A percentile compares a stretch with the other conserved stretches of the same genome.
phyloP scores from a whole-genome alignment of 2,797 vertebrate genomes.

The Babyrousa celebensis region DNA sequence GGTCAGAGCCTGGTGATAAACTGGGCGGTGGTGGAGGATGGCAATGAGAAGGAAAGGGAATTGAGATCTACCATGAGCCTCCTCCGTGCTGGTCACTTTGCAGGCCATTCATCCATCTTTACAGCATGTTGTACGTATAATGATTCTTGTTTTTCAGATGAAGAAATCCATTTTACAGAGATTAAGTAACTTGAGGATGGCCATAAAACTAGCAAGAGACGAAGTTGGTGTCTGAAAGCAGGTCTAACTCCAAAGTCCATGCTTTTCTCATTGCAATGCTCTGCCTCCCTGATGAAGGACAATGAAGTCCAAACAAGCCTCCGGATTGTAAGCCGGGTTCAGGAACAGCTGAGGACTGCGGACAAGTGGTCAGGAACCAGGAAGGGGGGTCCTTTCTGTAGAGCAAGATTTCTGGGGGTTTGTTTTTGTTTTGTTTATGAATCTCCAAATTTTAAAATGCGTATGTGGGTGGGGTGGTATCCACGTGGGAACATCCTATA shows the following conservation, averaged over 20 bases:
- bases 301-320: neutral
- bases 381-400: neutral
- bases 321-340: neutral
- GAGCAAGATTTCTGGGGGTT: neutral
- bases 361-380: neutral
- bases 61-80: accelerated
- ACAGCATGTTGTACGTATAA: neutral
- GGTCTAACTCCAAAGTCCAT: neutral
- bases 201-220: slow-evolving; percentile 38
- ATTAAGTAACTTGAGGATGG: slow-evolving; percentile 42
- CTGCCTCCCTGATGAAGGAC: neutral
- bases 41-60: neutral
- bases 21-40: neutral
- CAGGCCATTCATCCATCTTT: neutral
- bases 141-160: slow-evolving; percentile 44
- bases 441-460: neutral
- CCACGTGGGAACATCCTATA: neutral
- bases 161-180: slow-evolving; percentile 73
- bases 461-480: neutral
- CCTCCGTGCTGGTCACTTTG: neutral
- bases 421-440: slow-evolving; percentile 3
- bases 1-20: neutral
- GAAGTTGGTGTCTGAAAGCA: slow-evolving; percentile 41
- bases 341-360: neutral
- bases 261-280: neutral